A percentile compares a stretch with the other conserved stretches of the same genome.
phyloP scores from a whole-genome alignment of 2,113 vertebrate genomes.

The Phaetusa simplex region DNA sequence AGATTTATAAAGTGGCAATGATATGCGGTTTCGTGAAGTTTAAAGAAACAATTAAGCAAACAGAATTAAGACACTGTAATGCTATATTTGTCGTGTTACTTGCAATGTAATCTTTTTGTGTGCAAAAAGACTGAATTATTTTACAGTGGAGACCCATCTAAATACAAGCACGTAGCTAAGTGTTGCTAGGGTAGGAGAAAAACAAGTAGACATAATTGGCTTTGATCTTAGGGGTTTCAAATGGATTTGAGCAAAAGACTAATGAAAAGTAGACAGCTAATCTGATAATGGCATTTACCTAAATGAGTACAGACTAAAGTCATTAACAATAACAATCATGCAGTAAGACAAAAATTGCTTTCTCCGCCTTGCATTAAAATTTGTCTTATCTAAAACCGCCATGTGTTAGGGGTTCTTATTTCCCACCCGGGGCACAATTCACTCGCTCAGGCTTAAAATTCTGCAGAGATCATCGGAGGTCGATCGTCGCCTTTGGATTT shows the following conservation, averaged over 20 bases:
- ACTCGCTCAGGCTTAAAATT: not conserved
- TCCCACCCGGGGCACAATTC: not conserved
- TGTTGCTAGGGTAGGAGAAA: not conserved
- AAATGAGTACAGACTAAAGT: not conserved
- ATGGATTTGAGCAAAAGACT: not conserved
- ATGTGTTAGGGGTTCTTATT: not conserved
- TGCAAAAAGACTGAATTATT: not conserved
- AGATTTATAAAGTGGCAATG: not conserved
- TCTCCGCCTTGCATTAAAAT: not conserved
- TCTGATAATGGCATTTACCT: slow-evolving; percentile 4
- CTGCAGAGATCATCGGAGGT: not conserved
- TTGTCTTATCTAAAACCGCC: not conserved
- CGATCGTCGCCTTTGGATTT: not conserved
- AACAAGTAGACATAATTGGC: not conserved
- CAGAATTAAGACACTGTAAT: not conserved
- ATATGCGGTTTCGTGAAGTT: not conserved
- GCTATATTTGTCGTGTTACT: not conserved
- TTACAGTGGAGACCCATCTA: not conserved
- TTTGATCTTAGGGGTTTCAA: slow-evolving; percentile 25
- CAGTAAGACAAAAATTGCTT: not conserved
- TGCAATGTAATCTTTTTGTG: not conserved
- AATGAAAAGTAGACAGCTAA: slow-evolving; percentile 23
- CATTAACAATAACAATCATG: not conserved
- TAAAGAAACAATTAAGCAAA: not conserved
- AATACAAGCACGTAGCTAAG: not conserved